A percentile compares a stretch with the other conserved stretches of the same genome.
Conservation (phyloP, 2,888 invertebrate species). For the Ophion slaviceki region DNA sequence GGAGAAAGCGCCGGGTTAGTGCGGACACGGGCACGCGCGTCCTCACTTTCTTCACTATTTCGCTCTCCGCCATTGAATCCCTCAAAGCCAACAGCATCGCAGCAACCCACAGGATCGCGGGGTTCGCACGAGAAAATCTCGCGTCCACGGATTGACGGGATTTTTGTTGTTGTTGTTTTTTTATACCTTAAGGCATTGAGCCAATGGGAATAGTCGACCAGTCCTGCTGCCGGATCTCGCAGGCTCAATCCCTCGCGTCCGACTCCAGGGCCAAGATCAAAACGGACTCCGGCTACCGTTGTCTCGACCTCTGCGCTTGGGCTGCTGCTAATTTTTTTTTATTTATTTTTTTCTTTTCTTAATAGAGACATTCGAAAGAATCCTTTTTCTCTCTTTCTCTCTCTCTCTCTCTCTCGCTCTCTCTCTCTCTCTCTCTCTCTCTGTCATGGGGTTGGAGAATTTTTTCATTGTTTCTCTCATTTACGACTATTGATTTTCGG, state of each 20-base stretch:
- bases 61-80: constrained; percentile 29
- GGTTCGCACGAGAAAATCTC: constrained; percentile 46
- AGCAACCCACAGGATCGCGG: constrained; percentile 52
- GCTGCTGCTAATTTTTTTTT: constrained; percentile 78
- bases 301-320: constrained; percentile 82
- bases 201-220: constrained; percentile 87
- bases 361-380: constrained; percentile 12
- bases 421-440: constrained; percentile 15
- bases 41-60: constrained; percentile 33
- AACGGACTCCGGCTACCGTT: constrained; percentile 83
- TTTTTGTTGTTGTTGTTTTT: constrained; percentile 1
- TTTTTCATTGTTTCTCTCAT: constrained; percentile 4
- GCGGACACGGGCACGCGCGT: constrained; percentile 47
- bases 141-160: constrained; percentile 47
- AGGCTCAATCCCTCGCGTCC: constrained; percentile 85
- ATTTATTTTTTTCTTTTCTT: constrained; percentile 2
- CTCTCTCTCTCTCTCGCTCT: constrained; percentile 5
- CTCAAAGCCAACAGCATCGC: constrained; percentile 57
- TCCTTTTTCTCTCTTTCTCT: constrained; percentile 37
- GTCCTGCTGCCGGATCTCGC: constrained; percentile 85
- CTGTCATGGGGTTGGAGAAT: neutral
- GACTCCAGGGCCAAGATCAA: constrained; percentile 84
- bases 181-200: constrained; percentile 85
- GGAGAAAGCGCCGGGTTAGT: constrained; percentile 68
- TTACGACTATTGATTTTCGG: neutral